Conservation (phyloP, 1,140 invertebrate species). For the Polypedilum vanderplanki region DNA sequence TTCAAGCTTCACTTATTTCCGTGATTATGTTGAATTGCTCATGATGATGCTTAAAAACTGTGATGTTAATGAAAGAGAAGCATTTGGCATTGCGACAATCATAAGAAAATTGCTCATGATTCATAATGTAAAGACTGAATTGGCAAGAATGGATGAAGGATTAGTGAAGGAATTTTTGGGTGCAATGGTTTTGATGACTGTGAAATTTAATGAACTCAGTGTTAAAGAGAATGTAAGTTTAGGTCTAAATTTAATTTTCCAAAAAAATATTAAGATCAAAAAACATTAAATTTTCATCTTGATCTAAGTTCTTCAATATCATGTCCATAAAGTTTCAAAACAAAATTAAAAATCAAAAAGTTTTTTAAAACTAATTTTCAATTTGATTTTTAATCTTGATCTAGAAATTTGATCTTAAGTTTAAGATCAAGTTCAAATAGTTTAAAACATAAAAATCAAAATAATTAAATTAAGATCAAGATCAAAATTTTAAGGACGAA, state of each 20-base stretch:
- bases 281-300: no score
- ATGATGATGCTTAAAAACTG: conserved; percentile 39
- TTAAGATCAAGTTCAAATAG: not conserved
- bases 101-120: conserved; percentile 51
- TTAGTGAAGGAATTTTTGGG: conserved; percentile 43
- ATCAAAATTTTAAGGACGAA: not conserved
- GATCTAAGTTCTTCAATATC: no score
- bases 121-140: conserved; percentile 41
- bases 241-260: no score
- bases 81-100: conserved; percentile 52
- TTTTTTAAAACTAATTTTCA: no score
- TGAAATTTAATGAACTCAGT: conserved; percentile 56
- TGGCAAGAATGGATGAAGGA: conserved; percentile 33
- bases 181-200: conserved; percentile 59
- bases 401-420: no score
- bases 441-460: not conserved
- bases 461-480: not conserved
- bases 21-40: not conserved
- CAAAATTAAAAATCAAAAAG: no score
- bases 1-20: conserved; percentile 29
- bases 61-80: conserved; percentile 51
- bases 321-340: no score
- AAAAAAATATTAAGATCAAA: no score
- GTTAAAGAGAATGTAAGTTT: conserved; percentile 55
- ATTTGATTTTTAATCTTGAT: not conserved